Percentiles rank a stretch among this genome's conserved stretches.
phyloP scores from a whole-genome alignment of 2,888 invertebrate species.

The Chrysomela aeneicollis region DNA sequence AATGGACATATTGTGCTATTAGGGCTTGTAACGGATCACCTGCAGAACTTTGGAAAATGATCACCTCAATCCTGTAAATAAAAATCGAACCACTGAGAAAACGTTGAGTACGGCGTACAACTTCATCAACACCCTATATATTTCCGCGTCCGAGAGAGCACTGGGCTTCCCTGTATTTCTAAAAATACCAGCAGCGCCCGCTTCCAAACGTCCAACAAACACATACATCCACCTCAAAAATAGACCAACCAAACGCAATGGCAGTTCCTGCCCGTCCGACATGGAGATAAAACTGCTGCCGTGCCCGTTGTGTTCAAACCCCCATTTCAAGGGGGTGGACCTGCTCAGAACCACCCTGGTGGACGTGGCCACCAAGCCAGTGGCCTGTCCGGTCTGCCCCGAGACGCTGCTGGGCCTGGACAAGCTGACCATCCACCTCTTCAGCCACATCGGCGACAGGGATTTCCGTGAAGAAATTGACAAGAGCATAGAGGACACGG shows the following conservation, averaged over 20 bases:
- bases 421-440: conserved; percentile 84
- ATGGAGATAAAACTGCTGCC: conserved; percentile 64
- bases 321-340: conserved; percentile 76
- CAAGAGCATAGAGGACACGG: conserved; percentile 43
- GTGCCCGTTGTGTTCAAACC: conserved; percentile 80
- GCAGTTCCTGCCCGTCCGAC: neutral
- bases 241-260: conserved; percentile 19
- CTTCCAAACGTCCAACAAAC: conserved; percentile 22
- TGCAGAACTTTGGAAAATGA: too few species aligned
- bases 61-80: too few species aligned
- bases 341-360: conserved; percentile 76
- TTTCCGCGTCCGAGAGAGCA: too few species aligned
- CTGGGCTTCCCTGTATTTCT: conserved; percentile 16
- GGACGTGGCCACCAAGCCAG: conserved; percentile 76
- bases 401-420: conserved; percentile 79
- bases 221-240: conserved; percentile 24
- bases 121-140: too few species aligned
- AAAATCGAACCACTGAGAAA: too few species aligned
- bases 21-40: too few species aligned
- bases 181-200: conserved; percentile 27
- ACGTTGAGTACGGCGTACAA: too few species aligned
- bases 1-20: too few species aligned
- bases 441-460: conserved; percentile 60
- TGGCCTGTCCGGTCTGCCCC: conserved; percentile 80
- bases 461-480: conserved; percentile 45